Percentiles rank a stretch among this genome's conserved stretches.
phyloP scores from a whole-genome alignment of 2,888 invertebrate genomes.

The Molanna angustata region DNA sequence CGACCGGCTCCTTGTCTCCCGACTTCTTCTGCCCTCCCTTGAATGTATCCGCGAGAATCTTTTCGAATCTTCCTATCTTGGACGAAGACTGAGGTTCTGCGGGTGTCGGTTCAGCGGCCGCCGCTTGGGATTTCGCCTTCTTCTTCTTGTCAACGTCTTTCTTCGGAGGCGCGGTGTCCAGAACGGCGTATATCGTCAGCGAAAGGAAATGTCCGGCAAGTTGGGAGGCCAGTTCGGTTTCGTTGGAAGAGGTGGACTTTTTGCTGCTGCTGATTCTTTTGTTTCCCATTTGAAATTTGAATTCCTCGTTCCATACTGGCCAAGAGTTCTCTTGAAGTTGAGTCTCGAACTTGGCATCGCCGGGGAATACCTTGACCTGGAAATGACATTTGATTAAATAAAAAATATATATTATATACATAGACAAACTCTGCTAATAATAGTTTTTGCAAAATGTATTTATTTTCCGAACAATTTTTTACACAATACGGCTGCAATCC shows the following conservation, averaged over 20 bases:
- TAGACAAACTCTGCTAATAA: too few relatives aligned
- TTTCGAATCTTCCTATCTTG: conserved; percentile 52
- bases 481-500: too few relatives aligned
- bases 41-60: conserved; percentile 50
- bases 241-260: conserved; percentile 53
- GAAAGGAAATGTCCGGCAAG: conserved; percentile 67
- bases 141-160: conserved; percentile 43
- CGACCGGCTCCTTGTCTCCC: conserved; percentile 39
- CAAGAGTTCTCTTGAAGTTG: conserved; percentile 71
- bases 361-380: conserved; percentile 76
- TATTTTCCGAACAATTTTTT: too few relatives aligned
- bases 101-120: conserved; percentile 8
- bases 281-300: conserved; percentile 63
- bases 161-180: conserved; percentile 53
- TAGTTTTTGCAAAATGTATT: too few relatives aligned
- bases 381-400: too few relatives aligned
- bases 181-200: conserved; percentile 64
- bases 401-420: too few relatives aligned
- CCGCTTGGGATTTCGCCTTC: conserved; percentile 41
- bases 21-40: conserved; percentile 39
- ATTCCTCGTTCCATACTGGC: conserved; percentile 79
- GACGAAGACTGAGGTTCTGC: conserved; percentile 51
- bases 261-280: conserved; percentile 53
- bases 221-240: conserved; percentile 54
- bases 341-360: conserved; percentile 73